phyloP scores from a whole-genome alignment of 2,113 vertebrate species.

The Pangasianodon hypophthalmus region DNA sequence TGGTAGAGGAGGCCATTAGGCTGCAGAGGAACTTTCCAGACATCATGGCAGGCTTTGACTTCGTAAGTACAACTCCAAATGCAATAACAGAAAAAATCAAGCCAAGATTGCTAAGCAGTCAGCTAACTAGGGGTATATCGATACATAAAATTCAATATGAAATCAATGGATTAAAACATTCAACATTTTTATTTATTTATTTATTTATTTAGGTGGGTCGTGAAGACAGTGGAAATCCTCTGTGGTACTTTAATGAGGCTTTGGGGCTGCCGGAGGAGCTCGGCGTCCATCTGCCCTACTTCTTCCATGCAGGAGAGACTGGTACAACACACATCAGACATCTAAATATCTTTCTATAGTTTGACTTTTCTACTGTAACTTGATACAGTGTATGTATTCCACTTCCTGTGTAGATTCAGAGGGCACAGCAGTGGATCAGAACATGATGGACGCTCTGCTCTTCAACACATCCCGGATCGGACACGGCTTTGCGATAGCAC shows the following conservation, averaged over 20 bases:
- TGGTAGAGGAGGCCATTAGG: conserved; percentile 73
- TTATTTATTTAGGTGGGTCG: conserved; percentile 79
- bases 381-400: background rate
- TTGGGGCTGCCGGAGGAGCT: conserved; percentile 74
- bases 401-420: conserved; percentile 73
- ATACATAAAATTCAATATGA: background rate
- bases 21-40: conserved; percentile 79
- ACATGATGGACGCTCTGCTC: conserved; percentile 84
- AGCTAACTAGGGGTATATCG: background rate
- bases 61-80: conserved; percentile 73
- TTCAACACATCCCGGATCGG: conserved; percentile 88
- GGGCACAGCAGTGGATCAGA: conserved; percentile 82
- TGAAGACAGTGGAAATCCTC: conserved; percentile 81
- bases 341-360: background rate
- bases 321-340: conserved; percentile 68
- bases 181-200: background rate
- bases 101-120: background rate
- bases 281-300: conserved; percentile 80
- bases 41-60: conserved; percentile 86
- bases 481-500: conserved; percentile 83
- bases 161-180: no score
- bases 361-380: background rate
- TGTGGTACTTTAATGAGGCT: conserved; percentile 82
- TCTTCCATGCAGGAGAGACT: conserved; percentile 92
- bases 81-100: background rate